Percentiles rank a stretch among this genome's conserved stretches.
phyloP scores from a whole-genome alignment of 2,113 vertebrate genomes.

The Stigmatopora nigra region DNA sequence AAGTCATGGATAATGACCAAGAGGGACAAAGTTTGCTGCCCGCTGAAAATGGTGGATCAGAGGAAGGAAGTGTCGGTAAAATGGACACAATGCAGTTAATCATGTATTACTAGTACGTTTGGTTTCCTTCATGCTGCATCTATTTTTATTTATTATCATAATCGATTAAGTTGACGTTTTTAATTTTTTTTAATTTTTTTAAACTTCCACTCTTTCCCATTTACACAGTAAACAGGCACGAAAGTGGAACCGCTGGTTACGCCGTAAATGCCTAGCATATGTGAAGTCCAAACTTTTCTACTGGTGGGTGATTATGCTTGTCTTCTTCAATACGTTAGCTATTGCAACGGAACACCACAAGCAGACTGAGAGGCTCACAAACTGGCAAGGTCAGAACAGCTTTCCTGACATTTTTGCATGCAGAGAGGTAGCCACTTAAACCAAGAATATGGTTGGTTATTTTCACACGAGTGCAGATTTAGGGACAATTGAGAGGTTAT shows the following conservation, averaged over 20 bases:
- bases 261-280: conserved; percentile 82
- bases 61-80: conserved; percentile 11
- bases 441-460: not conserved
- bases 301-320: conserved; percentile 87
- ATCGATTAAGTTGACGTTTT: not conserved
- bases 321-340: conserved; percentile 88
- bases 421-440: not conserved
- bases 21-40: conserved; percentile 72
- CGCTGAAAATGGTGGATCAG: conserved; percentile 5
- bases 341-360: conserved; percentile 87
- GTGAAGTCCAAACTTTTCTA: conserved; percentile 88
- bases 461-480: not conserved
- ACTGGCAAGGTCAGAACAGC: conserved; percentile 76
- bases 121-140: not conserved
- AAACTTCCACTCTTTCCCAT: too few species aligned
- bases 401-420: not conserved
- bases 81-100: conserved; percentile 34
- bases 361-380: conserved; percentile 76
- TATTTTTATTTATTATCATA: not conserved
- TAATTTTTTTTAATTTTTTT: too few species aligned
- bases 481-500: too few species aligned
- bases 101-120: conserved; percentile 85
- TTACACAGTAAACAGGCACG: conserved; percentile 77
- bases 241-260: conserved; percentile 84
- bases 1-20: conserved; percentile 86